Evolutionary conservation across 2,888 invertebrate genomes (phyloP).

Genomic region (Bombyx huttoni): DNA sequence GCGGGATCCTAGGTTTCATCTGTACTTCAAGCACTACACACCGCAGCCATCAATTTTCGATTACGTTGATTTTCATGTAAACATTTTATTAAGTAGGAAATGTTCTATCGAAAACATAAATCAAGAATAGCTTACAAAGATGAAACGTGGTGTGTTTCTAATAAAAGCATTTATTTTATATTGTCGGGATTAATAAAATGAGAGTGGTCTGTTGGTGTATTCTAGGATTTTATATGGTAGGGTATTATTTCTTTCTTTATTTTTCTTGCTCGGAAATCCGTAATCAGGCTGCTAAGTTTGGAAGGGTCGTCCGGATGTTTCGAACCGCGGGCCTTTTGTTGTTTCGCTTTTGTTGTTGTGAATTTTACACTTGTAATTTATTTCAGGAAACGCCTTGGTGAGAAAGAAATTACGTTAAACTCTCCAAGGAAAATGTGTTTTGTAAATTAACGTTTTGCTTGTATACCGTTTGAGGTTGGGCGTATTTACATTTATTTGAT

Average conservation of each 20-base stretch:
- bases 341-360: slow-evolving; percentile 69
- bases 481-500: slow-evolving; percentile 25
- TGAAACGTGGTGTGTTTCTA: slow-evolving; percentile 30
- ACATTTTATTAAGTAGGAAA: slow-evolving; percentile 38
- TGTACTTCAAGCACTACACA: slow-evolving; percentile 52
- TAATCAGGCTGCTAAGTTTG: slow-evolving; percentile 71
- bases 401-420: slow-evolving; percentile 69
- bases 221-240: slow-evolving; percentile 27
- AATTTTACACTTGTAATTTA: slow-evolving; percentile 74
- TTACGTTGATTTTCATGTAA: slow-evolving; percentile 55
- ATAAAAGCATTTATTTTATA: slow-evolving; percentile 13
- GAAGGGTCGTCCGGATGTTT: slow-evolving; percentile 70
- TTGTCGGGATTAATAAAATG: slow-evolving; percentile 12
- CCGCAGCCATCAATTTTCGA: slow-evolving; percentile 54
- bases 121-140: slow-evolving; percentile 14
- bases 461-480: slow-evolving; percentile 37
- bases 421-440: slow-evolving; percentile 68
- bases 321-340: slow-evolving; percentile 70
- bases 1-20: slow-evolving; percentile 51
- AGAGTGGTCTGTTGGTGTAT: not conserved
- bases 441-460: slow-evolving; percentile 60
- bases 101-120: slow-evolving; percentile 41
- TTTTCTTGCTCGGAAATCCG: slow-evolving; percentile 69
- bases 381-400: slow-evolving; percentile 69
- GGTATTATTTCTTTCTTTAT: slow-evolving; percentile 51